phyloP scores from a whole-genome alignment of 2,797 vertebrate genomes.

The Threskiornis aethiopicus region DNA sequence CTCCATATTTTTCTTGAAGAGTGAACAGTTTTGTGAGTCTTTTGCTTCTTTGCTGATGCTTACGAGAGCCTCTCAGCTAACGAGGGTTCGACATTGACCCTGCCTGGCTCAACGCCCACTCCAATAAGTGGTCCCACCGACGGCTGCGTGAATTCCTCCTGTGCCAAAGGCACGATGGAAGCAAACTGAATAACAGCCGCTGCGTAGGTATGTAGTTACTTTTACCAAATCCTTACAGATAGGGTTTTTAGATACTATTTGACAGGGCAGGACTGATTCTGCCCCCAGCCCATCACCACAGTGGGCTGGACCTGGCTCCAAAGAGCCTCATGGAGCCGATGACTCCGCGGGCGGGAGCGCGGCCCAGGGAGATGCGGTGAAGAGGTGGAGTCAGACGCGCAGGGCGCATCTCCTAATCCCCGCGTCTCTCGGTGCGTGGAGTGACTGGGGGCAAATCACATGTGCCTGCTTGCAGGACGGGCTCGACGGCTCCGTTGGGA shows the following conservation, averaged over 20 bases:
- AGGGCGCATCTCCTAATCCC: background rate
- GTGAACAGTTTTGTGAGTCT: background rate
- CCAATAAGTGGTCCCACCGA: accelerated
- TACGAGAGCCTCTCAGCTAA: background rate
- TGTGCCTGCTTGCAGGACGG: background rate
- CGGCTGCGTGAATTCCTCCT: accelerated
- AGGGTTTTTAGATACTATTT: background rate
- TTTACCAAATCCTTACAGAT: background rate
- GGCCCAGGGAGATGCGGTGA: background rate
- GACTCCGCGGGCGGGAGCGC: background rate
- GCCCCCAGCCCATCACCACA: background rate
- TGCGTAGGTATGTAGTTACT: too few species aligned
- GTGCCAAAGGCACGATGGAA: background rate
- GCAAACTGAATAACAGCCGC: background rate
- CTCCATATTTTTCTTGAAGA: background rate
- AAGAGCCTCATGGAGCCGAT: accelerated
- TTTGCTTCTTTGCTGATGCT: background rate
- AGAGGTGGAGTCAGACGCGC: background rate
- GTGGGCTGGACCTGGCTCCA: background rate
- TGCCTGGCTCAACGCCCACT: background rate
- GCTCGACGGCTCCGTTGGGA: accelerated
- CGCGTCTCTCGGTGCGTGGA: accelerated
- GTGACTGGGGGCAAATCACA: accelerated
- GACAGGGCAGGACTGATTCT: background rate
- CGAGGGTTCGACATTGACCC: background rate